Evolutionary conservation across 2,113 vertebrate genomes (phyloP).

Genomic region (Hydrochoerus hydrochaeris): DNA sequence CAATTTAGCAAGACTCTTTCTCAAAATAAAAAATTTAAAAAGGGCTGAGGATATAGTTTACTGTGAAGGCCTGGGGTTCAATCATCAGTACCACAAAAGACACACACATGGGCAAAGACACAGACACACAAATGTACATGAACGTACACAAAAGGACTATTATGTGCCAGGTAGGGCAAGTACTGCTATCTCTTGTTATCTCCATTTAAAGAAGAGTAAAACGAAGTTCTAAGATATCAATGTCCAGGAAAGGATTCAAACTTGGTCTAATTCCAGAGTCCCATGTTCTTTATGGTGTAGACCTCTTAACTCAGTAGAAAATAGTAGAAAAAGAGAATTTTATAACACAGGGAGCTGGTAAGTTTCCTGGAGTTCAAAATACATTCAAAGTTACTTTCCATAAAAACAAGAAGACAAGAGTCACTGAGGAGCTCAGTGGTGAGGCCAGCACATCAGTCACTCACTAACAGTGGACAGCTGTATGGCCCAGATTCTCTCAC

Average conservation of each 20-base stretch:
- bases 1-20: background rate
- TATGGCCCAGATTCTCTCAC: background rate
- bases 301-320: background rate
- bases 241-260: background rate
- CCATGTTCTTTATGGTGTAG: background rate
- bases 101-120: background rate
- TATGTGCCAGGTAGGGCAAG: background rate
- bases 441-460: background rate
- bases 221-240: background rate
- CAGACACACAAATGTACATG: background rate
- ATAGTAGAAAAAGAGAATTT: background rate
- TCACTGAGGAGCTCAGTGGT: background rate
- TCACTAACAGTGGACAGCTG: background rate
- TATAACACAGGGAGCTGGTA: background rate
- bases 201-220: constrained; percentile 1
- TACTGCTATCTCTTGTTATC: background rate
- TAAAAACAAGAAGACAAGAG: background rate
- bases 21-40: background rate
- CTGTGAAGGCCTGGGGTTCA: background rate
- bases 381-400: constrained; percentile 3
- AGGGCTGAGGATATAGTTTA: background rate
- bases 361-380: constrained; percentile 15
- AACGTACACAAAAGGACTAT: background rate
- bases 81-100: background rate
- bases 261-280: background rate